Percentiles rank a stretch among this genome's conserved stretches.
These are phyloP conservation scores for Lerista edwardsae DNA, from an alignment of 2,797 vertebrate species.

Conservation along the genomic window DNA sequence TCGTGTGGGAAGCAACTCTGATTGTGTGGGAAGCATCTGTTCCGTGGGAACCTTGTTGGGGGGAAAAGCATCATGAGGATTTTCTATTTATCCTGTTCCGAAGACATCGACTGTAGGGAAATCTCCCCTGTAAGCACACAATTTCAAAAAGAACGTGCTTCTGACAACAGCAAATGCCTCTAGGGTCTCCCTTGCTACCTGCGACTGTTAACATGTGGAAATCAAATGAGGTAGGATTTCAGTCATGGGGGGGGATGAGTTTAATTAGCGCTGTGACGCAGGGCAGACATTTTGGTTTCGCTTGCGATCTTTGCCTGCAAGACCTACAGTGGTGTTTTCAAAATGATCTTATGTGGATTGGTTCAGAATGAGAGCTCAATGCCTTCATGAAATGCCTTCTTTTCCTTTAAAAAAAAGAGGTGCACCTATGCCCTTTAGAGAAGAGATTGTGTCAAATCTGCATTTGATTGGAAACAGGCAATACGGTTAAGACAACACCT, in stretches of 20 bases:
- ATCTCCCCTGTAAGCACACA: background rate
- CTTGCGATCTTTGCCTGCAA: slow-evolving; percentile 2
- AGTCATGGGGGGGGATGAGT: slow-evolving; percentile 34
- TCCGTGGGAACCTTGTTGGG: background rate
- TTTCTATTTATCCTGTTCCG: slow-evolving; percentile 3
- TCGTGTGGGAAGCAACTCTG: background rate
- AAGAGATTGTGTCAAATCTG: background rate
- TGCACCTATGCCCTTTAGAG: background rate
- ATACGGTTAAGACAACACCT: background rate
- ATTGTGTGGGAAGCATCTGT: background rate
- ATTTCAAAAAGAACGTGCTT: slow-evolving; percentile 24
- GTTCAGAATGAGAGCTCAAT: background rate
- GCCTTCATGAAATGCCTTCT: background rate
- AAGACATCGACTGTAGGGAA: slow-evolving; percentile 21
- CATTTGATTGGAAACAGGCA: background rate
- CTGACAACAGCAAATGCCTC: background rate
- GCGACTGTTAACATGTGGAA: background rate
- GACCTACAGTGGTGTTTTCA: background rate
- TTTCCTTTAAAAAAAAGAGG: background rate
- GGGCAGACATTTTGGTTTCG: background rate
- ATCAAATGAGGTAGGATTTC: slow-evolving; percentile 26
- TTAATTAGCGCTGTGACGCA: slow-evolving; percentile 28
- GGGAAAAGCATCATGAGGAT: background rate
- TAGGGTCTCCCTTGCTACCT: background rate
- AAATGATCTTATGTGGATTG: background rate